phyloP scores from a whole-genome alignment of 2,113 vertebrate genomes.

The Malurus elegans region DNA sequence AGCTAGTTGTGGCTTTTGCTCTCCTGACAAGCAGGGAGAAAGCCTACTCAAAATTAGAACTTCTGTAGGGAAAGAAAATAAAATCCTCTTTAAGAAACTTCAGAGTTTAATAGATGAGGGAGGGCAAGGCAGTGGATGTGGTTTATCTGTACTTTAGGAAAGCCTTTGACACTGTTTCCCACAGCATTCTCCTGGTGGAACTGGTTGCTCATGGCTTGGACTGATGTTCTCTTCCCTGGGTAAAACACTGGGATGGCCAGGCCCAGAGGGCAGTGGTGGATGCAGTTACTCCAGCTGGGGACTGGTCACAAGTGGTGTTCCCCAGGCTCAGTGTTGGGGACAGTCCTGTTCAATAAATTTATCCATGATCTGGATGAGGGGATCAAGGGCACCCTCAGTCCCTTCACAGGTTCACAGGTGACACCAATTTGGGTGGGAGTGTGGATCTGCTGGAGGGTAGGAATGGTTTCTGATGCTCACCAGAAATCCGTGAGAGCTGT shows the following conservation, averaged over 20 bases:
- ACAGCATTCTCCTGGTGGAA: neutral
- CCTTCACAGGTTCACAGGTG: rapidly evolving
- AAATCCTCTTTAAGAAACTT: neutral
- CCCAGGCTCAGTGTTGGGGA: neutral
- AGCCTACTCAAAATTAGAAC: neutral
- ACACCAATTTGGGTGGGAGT: neutral
- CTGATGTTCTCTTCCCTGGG: too few relatives aligned
- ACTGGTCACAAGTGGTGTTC: neutral
- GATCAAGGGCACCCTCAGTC: rapidly evolving
- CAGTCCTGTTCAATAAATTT: neutral
- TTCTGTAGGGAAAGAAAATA: neutral
- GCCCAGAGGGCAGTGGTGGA: neutral
- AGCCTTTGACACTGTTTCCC: neutral
- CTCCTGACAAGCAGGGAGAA: neutral
- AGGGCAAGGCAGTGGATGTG: neutral
- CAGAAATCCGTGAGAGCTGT: neutral
- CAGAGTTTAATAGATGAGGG: neutral
- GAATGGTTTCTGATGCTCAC: neutral
- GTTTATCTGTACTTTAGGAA: neutral
- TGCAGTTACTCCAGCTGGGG: neutral
- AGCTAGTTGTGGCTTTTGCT: neutral
- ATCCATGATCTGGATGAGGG: rapidly evolving
- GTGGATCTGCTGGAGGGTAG: neutral
- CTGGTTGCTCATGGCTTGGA: neutral
- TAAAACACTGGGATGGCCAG: neutral